Conservation (phyloP, 2,797 vertebrate genomes). For the Dallia pectoralis region DNA sequence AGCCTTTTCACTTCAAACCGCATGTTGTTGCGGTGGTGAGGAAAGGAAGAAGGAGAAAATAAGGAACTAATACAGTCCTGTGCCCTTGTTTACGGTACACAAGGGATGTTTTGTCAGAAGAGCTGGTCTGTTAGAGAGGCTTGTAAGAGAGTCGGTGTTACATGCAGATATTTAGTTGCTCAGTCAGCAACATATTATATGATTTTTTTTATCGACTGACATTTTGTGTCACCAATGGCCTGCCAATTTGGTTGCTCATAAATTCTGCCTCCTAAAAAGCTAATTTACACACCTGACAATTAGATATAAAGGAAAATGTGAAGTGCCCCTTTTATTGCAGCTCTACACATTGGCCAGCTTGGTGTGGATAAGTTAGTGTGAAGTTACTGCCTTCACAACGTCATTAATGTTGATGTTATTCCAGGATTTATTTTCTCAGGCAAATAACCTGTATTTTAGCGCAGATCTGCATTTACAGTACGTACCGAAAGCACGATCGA, state of each 20-base stretch:
- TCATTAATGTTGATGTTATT: neutral
- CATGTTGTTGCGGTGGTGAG: constrained; percentile 45
- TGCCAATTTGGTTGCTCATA: too few species aligned
- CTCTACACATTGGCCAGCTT: neutral
- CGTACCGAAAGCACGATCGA: neutral
- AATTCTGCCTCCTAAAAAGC: too few species aligned
- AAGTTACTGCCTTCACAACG: neutral
- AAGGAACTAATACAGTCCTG: constrained; percentile 53
- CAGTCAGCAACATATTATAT: neutral
- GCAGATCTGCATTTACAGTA: neutral
- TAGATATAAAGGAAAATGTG: too few species aligned
- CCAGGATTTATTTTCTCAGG: neutral
- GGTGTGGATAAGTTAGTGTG: neutral
- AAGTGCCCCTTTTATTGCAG: neutral
- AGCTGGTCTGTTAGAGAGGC: constrained; percentile 30
- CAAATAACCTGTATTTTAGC: neutral
- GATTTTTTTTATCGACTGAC: neutral
- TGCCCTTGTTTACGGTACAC: constrained; percentile 53
- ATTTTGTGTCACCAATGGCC: neutral
- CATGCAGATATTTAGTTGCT: neutral
- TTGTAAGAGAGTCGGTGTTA: neutral
- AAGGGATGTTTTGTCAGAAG: constrained; percentile 63
- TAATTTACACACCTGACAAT: too few species aligned
- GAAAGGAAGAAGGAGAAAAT: constrained; percentile 35
- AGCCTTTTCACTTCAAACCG: constrained; percentile 56